Evolutionary conservation across 2,797 vertebrate species (phyloP).

Genomic region (Malurus splendens): DNA sequence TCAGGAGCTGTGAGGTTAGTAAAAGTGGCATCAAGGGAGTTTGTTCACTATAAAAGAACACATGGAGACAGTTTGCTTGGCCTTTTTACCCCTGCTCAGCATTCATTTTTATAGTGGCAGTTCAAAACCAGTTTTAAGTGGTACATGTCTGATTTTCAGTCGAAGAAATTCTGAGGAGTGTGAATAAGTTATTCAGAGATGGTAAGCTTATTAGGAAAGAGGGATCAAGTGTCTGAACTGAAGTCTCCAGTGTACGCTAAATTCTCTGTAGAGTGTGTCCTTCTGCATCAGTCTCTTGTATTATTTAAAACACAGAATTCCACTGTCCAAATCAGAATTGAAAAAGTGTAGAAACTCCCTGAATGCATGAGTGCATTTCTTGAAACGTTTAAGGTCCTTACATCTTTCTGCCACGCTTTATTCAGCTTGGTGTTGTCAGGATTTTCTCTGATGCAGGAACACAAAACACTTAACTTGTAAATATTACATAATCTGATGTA

Average conservation of each 20-base stretch:
- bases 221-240: background rate
- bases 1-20: background rate
- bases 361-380: background rate
- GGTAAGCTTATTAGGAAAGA: background rate
- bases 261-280: background rate
- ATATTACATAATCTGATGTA: background rate
- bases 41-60: background rate
- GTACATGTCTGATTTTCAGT: background rate
- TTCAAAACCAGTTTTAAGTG: background rate
- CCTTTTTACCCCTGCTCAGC: background rate
- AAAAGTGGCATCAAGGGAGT: background rate
- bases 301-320: background rate
- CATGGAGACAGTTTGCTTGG: background rate
- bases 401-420: background rate
- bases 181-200: background rate
- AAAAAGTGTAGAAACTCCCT: background rate
- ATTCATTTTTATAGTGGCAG: background rate
- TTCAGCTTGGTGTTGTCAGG: background rate
- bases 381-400: background rate
- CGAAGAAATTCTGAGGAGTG: background rate
- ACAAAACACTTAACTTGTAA: background rate
- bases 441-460: background rate
- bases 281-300: background rate
- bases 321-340: background rate
- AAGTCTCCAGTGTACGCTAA: background rate